Evolutionary conservation across 2,113 vertebrate genomes (phyloP), one percentile per base, ranked within the genome.

Genomic region (Colossoma macropomum): DNA sequence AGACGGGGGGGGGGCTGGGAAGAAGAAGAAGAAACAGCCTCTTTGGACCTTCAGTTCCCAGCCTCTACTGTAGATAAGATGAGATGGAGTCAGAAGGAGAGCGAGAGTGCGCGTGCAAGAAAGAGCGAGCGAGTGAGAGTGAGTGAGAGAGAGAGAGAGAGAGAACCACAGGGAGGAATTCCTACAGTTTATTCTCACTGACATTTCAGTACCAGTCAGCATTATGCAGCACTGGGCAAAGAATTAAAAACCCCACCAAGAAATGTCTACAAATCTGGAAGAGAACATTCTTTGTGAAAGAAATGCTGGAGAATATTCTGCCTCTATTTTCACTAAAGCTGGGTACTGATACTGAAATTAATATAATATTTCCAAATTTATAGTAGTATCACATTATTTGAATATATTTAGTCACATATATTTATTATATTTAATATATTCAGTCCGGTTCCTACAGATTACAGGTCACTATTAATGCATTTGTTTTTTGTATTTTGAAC

Each of bases 171-270:
- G 73, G 34, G 27, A 74, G 34, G 50, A n/a, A 77, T 41, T 16
- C 52, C 0, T 19, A 52, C 32, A 70, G 25, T 30, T 82, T 65
- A 83, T 19, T 83, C 69, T 63, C 10, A 27, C 16, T 62, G 81
- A 81, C 79, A 86, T 86, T 81, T 84, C 50, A 77, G 54, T 38
- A 60, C 41, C 32, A 25, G 80, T 28, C 77, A 71, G 41, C 74
- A 62, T 81, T 77, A 60, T 45, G 25, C 79, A 81, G 54, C 27
- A 16, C 9, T 71, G 69, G 10, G 54, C n/a, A 34, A 63, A 48
- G 4, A 70, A 70, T 38, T 21, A 56, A 41, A 50, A 77, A 75
- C 6, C 30, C 38, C 62, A 56, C 13, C 16, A 45, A 38, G 28
- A 69, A 41, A 70, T 70, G 71, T 70, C 17, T 69, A 16, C 50